Base-by-base conservation (phyloP, 37 sponge, comb jelly and placozoan species). In the Chondrilla cf. caribensis region DNA sequence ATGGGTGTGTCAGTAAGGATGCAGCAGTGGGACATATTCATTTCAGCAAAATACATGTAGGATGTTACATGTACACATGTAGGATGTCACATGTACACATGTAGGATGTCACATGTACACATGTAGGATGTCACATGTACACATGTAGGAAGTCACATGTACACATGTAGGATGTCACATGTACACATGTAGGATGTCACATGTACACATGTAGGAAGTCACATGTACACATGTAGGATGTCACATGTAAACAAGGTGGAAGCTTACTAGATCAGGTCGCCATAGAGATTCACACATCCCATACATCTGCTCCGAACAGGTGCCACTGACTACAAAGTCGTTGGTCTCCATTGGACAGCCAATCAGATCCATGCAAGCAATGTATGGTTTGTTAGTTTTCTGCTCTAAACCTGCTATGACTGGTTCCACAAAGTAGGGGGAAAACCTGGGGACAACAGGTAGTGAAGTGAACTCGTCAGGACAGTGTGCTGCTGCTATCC, bases 251-350 rank as follows among this genome's bases (percentile, higher is more conserved):
- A n/a, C n/a, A n/a, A n/a, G n/a, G n/a, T n/a, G n/a, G n/a, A n/a
- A n/a, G n/a, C n/a, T n/a, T 33, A 94, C 95, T 87, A 98, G 58
- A 68, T 98, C 90, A 32, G 98, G 98, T 84, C 88, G 90, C 94
- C 93, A 98, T 22, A 98, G 90, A 21, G 96, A 89, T 76, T 98
- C 98, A 79, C 98, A 98, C 98, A 98, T 98, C 40, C 98, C 98
- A 81, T 98, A 98, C 85, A 98, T 86, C 87, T 98, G 98, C 67
- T 98, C 98, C 8, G 90, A 59, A 35, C 92, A 92, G 11, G 98
- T 98, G 29, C 98, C 98, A 54, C 92, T 86, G 54, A 98, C 96
- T 17, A 98, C 96, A 83, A 98, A 98, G 80, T 98, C 94, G 26
- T 91, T 80, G 21, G 96, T 95, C 22, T 87, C 92, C 96, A 95